Percentiles rank a stretch among this genome's conserved stretches.
Conservation (phyloP, 2,797 vertebrate genomes). For the Typhlichthys eigenmanni region DNA sequence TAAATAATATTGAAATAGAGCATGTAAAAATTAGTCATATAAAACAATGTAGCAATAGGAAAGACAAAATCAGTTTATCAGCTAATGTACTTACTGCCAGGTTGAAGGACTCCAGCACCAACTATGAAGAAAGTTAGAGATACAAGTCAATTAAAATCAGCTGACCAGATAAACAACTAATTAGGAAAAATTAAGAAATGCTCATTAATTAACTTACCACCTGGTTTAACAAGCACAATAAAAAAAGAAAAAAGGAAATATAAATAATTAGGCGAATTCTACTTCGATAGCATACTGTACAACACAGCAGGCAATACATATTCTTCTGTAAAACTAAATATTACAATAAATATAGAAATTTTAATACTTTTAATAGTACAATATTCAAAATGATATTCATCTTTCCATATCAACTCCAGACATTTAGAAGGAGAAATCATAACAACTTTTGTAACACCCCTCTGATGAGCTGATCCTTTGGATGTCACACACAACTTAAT, state of each 20-base stretch:
- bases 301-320: no score
- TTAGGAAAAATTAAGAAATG: neutral
- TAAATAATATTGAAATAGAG: conserved; percentile 24
- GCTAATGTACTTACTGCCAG: conserved; percentile 55
- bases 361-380: no score
- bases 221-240: conserved; percentile 35
- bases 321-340: no score
- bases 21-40: neutral
- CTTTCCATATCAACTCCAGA: no score
- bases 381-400: no score
- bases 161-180: neutral
- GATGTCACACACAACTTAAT: neutral
- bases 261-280: neutral
- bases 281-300: no score
- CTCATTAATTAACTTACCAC: conserved; percentile 43
- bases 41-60: no score
- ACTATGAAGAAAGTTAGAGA: conserved; percentile 44
- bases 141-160: conserved; percentile 10
- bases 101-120: conserved; percentile 63
- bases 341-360: no score
- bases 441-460: no score
- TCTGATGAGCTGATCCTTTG: no score
- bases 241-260: neutral
- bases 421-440: no score
- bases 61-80: neutral